phyloP scores from a whole-genome alignment of 2,113 vertebrate species.

The Erythrolamprus reginae region DNA sequence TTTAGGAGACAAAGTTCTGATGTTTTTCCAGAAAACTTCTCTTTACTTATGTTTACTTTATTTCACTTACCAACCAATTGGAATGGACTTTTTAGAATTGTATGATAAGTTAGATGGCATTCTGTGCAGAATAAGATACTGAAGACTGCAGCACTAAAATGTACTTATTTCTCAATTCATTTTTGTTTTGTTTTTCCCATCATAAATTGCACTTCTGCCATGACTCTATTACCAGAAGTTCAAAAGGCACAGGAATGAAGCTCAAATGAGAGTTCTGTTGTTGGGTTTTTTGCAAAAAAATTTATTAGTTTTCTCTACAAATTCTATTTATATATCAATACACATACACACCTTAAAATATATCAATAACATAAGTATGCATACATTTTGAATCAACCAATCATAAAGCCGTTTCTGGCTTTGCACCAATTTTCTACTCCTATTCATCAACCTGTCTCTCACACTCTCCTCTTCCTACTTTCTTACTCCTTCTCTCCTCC shows the following conservation, averaged over 20 bases:
- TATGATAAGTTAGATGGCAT: neutral
- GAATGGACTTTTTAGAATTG: neutral
- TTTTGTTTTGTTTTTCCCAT: neutral
- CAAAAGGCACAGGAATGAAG: neutral
- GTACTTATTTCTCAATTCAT: neutral
- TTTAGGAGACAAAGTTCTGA: constrained; percentile 4
- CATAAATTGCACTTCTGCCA: neutral
- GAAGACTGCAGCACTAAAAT: neutral
- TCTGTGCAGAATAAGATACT: neutral
- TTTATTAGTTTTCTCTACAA: no score
- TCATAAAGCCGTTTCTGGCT: no score
- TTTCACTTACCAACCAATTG: constrained; percentile 33
- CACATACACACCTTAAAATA: no score
- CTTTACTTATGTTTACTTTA: constrained; percentile 19
- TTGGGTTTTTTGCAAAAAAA: no score
- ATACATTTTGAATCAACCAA: no score
- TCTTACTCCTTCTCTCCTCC: no score
- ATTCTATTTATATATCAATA: no score
- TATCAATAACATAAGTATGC: no score
- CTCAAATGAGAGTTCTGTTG: no score
- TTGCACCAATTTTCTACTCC: no score
- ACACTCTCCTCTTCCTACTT: no score
- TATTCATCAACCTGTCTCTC: no score
- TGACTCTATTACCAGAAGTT: neutral
- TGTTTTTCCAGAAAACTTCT: constrained; percentile 17